phyloP scores from a whole-genome alignment of 2,888 invertebrate genomes.

The Lordiphosa fenestrarum region DNA sequence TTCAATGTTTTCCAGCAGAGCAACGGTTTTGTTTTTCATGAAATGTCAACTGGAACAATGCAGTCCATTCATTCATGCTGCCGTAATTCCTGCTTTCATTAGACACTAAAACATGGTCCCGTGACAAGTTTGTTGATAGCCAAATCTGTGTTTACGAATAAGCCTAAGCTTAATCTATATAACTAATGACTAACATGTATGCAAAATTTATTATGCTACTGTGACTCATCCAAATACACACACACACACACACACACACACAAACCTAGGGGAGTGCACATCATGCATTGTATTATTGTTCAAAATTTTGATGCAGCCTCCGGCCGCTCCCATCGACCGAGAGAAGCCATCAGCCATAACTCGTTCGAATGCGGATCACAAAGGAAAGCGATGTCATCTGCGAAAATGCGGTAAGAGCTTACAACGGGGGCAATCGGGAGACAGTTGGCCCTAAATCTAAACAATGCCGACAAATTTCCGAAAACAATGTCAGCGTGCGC shows the following conservation, averaged over 20 bases:
- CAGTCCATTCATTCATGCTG: no score
- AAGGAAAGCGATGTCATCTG: slow-evolving; percentile 41
- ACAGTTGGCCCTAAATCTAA: slow-evolving; percentile 39
- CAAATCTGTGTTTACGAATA: slow-evolving; percentile 11
- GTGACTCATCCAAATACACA: slow-evolving; percentile 20
- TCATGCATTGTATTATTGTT: slow-evolving; percentile 37
- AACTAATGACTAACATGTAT: slow-evolving; percentile 8
- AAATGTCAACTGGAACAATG: no score
- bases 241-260: no score
- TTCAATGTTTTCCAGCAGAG: no score
- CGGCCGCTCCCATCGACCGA: slow-evolving; percentile 17
- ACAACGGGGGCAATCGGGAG: background rate
- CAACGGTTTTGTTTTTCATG: no score
- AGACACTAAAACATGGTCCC: no score
- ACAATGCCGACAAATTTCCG: slow-evolving; percentile 53
- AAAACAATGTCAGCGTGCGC: slow-evolving; percentile 73
- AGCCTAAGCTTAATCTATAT: slow-evolving; percentile 2
- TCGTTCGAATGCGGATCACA: slow-evolving; percentile 51
- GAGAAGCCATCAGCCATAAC: slow-evolving; percentile 43
- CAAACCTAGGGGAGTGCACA: slow-evolving; percentile 16
- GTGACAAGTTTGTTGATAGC: no score
- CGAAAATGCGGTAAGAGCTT: slow-evolving; percentile 23
- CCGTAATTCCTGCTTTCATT: no score
- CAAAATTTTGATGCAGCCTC: slow-evolving; percentile 24
- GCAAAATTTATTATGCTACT: slow-evolving; percentile 24